Evolutionary conservation across 2,888 invertebrate species (phyloP).

Genomic region (Muschampia plurimacula): DNA sequence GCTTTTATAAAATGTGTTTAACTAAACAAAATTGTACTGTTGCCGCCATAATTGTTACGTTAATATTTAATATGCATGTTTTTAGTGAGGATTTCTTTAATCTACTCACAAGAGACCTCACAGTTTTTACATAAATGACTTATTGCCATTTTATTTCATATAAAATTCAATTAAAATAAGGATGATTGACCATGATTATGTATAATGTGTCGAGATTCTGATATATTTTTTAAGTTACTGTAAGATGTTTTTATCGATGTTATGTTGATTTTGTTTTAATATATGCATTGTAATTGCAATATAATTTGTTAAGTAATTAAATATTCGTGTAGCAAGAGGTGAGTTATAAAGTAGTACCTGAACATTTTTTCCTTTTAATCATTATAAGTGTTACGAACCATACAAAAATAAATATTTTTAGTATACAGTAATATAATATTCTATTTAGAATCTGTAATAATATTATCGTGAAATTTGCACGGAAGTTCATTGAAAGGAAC

Average conservation of each 20-base stretch:
- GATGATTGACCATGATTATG: constrained; percentile 3
- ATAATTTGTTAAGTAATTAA: constrained; percentile 33
- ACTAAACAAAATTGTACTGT: not conserved
- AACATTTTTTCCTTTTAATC: constrained; percentile 35
- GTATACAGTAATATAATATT: too few relatives aligned
- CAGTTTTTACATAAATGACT: not conserved
- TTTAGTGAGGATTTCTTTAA: not conserved
- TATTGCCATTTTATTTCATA: constrained; percentile 6
- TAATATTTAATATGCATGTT: not conserved
- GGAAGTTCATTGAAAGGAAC: not conserved
- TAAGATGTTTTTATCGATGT: constrained; percentile 44
- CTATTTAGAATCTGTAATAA: not conserved
- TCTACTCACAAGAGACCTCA: not conserved
- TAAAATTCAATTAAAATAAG: constrained; percentile 18
- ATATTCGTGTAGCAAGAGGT: constrained; percentile 42
- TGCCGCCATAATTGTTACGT: not conserved
- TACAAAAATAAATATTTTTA: too few relatives aligned
- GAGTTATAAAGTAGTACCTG: constrained; percentile 53
- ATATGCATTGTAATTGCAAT: constrained; percentile 43
- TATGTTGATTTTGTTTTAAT: constrained; percentile 47
- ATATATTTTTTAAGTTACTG: constrained; percentile 39
- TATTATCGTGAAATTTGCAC: not conserved
- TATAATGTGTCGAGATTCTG: constrained; percentile 39
- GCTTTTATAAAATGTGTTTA: not conserved
- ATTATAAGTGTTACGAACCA: not conserved